These are phyloP conservation scores for Drosophila virilis DNA, from an alignment of 1,140 invertebrate genomes.

Conservation along the genomic window DNA sequence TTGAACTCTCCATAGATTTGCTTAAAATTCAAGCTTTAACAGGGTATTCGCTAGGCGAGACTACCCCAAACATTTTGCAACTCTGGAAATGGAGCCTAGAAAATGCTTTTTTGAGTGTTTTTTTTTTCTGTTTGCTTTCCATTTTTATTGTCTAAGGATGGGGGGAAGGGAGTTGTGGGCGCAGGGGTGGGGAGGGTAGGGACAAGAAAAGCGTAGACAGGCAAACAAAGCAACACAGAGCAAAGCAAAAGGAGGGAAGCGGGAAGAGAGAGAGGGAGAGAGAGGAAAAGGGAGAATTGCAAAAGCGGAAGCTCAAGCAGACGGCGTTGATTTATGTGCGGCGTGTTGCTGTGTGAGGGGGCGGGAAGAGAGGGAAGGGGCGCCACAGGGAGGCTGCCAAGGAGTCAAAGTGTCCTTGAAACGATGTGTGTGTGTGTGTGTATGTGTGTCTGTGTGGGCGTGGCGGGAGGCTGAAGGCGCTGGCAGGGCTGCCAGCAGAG, in stretches of 20 bases:
- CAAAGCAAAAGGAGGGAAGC: neutral
- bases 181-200: slow-evolving; percentile 10
- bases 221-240: slow-evolving; percentile 34
- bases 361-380: neutral
- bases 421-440: slow-evolving; percentile 25
- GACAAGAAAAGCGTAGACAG: slow-evolving; percentile 21
- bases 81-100: slow-evolving; percentile 44
- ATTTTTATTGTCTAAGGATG: slow-evolving; percentile 25
- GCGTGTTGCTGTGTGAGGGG: neutral
- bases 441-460: no score
- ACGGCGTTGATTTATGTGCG: slow-evolving; percentile 66
- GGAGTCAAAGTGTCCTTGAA: slow-evolving; percentile 62
- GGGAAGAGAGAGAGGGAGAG: slow-evolving; percentile 22
- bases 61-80: slow-evolving; percentile 15
- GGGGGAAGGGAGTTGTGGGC: neutral
- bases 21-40: neutral
- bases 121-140: slow-evolving; percentile 5
- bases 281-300: neutral
- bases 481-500: slow-evolving; percentile 1
- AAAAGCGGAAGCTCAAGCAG: slow-evolving; percentile 34
- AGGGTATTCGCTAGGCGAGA: slow-evolving; percentile 10
- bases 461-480: neutral
- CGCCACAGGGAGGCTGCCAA: slow-evolving; percentile 14
- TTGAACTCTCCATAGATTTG: no score
- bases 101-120: slow-evolving; percentile 30